phyloP scores from a whole-genome alignment of 2,113 vertebrate species.

The chimpanzee (Pan troglodytes) region NHGRI_mPanTro3-v2.1_pri NC_072398.2:159959501-159960000 shows the following conservation, averaged over 20 bases:
- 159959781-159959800: neutral
- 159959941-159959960: neutral
- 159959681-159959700: neutral
- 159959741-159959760: neutral
- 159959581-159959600: neutral
- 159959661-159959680: neutral
- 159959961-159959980: neutral
- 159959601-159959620: neutral
- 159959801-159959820: neutral
- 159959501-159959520: neutral
- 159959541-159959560: neutral
- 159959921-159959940: neutral
- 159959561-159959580: neutral
- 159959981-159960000: neutral
- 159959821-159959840: neutral
- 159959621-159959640: neutral
- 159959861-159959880: neutral
- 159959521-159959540: neutral
- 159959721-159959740: neutral
- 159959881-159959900: conserved; percentile 1
- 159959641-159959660: neutral
- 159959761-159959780: neutral
- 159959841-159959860: neutral
- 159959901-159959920: neutral
- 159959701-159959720: neutral